These are phyloP conservation scores for Eristalinus sepulchralis DNA, from an alignment of 2,888 invertebrate species.

Conservation along the genomic window DNA sequence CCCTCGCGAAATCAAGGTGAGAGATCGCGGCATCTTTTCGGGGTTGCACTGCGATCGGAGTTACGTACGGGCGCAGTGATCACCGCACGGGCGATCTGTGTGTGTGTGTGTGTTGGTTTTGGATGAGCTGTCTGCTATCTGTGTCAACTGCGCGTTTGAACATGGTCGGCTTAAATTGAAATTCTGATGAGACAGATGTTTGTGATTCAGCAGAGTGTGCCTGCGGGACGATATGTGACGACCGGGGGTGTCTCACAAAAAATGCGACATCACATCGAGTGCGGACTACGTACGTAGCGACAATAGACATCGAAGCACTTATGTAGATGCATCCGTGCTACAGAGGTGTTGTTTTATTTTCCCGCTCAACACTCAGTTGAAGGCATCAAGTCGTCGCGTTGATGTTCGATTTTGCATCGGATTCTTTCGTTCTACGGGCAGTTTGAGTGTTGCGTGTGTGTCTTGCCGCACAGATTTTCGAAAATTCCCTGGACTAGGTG, in stretches of 20 bases:
- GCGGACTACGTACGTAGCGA: conserved; percentile 14
- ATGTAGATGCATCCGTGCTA: conserved; percentile 27
- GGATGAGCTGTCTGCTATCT: conserved; percentile 21
- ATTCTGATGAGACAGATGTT: conserved; percentile 14
- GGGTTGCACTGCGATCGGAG: conserved; percentile 14
- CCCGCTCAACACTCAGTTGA: conserved; percentile 65
- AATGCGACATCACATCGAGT: conserved; percentile 52
- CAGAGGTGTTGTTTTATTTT: conserved; percentile 37
- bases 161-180: conserved; percentile 29
- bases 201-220: background rate
- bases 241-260: background rate
- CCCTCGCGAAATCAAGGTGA: conserved; percentile 53
- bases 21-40: conserved; percentile 32
- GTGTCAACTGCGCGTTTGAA: conserved; percentile 23
- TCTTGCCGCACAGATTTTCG: background rate
- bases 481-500: background rate
- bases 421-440: background rate
- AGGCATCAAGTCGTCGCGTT: conserved; percentile 60
- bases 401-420: conserved; percentile 40
- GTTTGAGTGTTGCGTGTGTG: background rate
- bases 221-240: background rate
- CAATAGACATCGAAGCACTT: conserved; percentile 29
- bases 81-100: background rate
- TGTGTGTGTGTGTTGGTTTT: background rate
- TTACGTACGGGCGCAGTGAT: conserved; percentile 14